Evolutionary conservation across 2,113 vertebrate genomes (phyloP).

Genomic region (Chlorodrepanis virens): DNA sequence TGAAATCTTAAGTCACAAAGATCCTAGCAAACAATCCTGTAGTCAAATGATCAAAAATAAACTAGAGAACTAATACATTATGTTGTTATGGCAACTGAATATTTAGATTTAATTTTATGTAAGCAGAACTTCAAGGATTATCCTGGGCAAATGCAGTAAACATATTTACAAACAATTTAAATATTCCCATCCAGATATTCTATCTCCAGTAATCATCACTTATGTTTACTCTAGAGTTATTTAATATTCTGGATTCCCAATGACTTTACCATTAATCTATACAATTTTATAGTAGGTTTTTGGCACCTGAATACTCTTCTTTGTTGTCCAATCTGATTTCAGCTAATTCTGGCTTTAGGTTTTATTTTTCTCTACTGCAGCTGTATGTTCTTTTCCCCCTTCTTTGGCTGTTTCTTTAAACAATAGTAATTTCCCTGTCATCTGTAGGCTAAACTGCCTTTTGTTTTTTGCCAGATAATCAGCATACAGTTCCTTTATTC

Average conservation of each 20-base stretch:
- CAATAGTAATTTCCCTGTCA: not conserved
- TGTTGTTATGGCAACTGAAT: slow-evolving; percentile 38
- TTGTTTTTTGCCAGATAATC: not conserved
- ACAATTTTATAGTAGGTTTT: not conserved
- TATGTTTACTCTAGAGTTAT: not conserved
- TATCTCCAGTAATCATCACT: not conserved
- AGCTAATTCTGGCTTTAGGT: not conserved
- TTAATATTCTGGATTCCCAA: not conserved
- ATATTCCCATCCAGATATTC: slow-evolving; percentile 29
- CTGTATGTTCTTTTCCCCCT: not conserved
- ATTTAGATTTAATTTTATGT: slow-evolving; percentile 50
- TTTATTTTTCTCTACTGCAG: not conserved
- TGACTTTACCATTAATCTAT: not conserved
- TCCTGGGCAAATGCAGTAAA: slow-evolving; percentile 20
- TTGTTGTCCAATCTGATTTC: not conserved
- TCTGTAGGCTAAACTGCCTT: not conserved
- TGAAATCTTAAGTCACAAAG: not conserved
- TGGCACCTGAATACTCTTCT: not conserved
- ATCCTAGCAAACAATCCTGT: not conserved
- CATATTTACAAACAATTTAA: slow-evolving; percentile 51
- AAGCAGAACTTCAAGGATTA: slow-evolving; percentile 29
- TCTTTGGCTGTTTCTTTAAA: not conserved
- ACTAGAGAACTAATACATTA: slow-evolving; percentile 24
- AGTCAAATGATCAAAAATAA: not conserved
- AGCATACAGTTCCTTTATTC: not conserved